Conservation (phyloP, 2,797 vertebrate species). For the Betta splendens region DNA sequence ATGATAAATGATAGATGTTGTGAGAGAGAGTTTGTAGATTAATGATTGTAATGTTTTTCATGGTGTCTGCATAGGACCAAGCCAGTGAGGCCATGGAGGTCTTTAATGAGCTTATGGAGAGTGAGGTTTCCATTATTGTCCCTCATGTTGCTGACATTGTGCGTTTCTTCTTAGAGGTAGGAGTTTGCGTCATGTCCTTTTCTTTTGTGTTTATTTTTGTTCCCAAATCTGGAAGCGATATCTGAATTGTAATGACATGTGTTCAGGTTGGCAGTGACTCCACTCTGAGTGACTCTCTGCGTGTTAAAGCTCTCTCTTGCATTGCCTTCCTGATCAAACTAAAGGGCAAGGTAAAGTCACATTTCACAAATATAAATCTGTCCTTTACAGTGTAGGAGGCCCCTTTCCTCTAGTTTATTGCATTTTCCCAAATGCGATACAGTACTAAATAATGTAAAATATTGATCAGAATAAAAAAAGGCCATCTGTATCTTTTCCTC, state of each 20-base stretch:
- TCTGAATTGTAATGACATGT: background rate
- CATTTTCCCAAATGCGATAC: too few species aligned
- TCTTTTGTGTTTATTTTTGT: background rate
- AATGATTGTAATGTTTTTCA: background rate
- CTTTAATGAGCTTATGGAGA: conserved; percentile 90
- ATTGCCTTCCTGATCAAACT: conserved; percentile 87
- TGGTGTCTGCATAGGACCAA: conserved; percentile 75
- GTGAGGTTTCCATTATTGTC: conserved; percentile 86
- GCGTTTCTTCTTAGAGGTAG: conserved; percentile 87
- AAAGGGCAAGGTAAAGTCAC: conserved; percentile 86
- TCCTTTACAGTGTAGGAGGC: background rate
- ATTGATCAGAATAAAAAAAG: background rate
- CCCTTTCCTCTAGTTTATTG: too few species aligned
- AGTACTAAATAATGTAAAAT: background rate
- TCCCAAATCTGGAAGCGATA: background rate
- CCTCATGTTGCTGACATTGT: conserved; percentile 86
- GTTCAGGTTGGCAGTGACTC: conserved; percentile 83
- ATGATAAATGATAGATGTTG: too few species aligned
- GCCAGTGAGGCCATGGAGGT: conserved; percentile 90
- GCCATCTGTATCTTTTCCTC: background rate
- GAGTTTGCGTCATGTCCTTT: conserved; percentile 5
- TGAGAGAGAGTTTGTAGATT: too few species aligned
- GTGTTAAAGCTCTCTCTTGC: conserved; percentile 87
- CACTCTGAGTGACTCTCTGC: conserved; percentile 79
- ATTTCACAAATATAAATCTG: background rate